A percentile compares a stretch with the other conserved stretches of the same genome.
These are phyloP conservation scores for Fragum whitleyi DNA, from an alignment of 2,888 invertebrate species.

Conservation along the genomic window DNA sequence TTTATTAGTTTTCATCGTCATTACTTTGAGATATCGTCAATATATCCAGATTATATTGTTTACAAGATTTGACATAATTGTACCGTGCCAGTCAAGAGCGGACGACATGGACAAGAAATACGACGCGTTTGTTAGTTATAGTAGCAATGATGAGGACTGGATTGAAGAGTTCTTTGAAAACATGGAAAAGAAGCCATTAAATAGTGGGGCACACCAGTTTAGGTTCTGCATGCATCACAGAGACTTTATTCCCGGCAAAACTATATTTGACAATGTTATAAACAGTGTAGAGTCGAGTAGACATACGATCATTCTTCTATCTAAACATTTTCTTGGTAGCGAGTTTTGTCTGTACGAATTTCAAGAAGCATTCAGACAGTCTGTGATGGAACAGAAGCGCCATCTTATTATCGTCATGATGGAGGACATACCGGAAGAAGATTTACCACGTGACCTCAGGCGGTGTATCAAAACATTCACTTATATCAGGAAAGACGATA, in stretches of 20 bases:
- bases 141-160: conserved; percentile 94
- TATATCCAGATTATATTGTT: conserved; percentile 74
- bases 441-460: conserved; percentile 82
- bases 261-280: conserved; percentile 93
- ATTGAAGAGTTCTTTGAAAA: conserved; percentile 93
- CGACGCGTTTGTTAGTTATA: conserved; percentile 96
- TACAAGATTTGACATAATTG: conserved; percentile 76
- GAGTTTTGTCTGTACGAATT: conserved; percentile 96
- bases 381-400: conserved; percentile 90
- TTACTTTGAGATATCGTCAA: conserved; percentile 51
- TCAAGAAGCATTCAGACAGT: conserved; percentile 94
- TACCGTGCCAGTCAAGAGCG: conserved; percentile 70
- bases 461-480: conserved; percentile 72
- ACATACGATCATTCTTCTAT: conserved; percentile 94
- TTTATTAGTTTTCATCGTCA: conserved; percentile 33
- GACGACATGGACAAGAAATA: conserved; percentile 85
- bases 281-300: conserved; percentile 94
- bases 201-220: conserved; percentile 78
- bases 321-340: conserved; percentile 95
- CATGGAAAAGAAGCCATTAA: conserved; percentile 88
- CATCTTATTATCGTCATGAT: conserved; percentile 93
- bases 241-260: conserved; percentile 76
- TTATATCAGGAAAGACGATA: conserved; percentile 68
- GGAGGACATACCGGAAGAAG: conserved; percentile 93
- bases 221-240: conserved; percentile 76